phyloP scores from a whole-genome alignment of 2,113 vertebrate species.

The Nesoenas mayeri region DNA sequence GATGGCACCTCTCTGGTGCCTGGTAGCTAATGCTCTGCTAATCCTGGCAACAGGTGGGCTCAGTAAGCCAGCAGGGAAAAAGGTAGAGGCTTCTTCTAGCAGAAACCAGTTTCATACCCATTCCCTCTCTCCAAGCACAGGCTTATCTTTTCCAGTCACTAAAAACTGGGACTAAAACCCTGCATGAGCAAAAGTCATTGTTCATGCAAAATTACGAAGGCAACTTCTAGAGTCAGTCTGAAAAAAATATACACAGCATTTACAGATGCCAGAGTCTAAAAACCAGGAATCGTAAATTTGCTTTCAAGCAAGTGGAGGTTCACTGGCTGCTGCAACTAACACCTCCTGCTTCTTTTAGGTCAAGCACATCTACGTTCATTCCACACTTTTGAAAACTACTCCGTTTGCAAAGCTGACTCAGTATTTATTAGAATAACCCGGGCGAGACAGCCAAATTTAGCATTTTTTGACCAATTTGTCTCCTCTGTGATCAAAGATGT shows the following conservation, averaged over 20 bases:
- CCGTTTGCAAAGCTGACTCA: slow-evolving; percentile 5
- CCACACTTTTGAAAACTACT: slow-evolving; percentile 4
- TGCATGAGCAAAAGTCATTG: neutral
- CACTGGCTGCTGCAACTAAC: neutral
- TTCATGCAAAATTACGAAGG: neutral
- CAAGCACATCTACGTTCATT: neutral
- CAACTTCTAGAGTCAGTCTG: neutral
- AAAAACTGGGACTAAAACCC: neutral
- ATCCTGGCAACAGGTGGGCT: neutral
- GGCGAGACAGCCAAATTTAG: slow-evolving; percentile 18
- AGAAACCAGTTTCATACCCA: neutral
- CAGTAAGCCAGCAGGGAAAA: neutral
- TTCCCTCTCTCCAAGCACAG: neutral
- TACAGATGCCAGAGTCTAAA: neutral
- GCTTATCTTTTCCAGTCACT: neutral
- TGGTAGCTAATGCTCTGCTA: neutral
- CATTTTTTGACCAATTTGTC: slow-evolving; percentile 27
- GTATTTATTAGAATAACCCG: slow-evolving; percentile 47
- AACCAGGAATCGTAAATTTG: neutral
- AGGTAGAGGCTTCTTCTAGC: neutral
- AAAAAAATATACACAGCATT: neutral
- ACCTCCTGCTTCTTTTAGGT: slow-evolving; percentile 16
- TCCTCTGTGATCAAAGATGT: slow-evolving; percentile 47
- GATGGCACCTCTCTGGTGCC: neutral
- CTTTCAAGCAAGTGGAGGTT: slow-evolving; percentile 34